Percentiles rank a stretch among this genome's conserved stretches.
phyloP scores from a whole-genome alignment of 2,888 invertebrate genomes.

The Galerucella pusilla region DNA sequence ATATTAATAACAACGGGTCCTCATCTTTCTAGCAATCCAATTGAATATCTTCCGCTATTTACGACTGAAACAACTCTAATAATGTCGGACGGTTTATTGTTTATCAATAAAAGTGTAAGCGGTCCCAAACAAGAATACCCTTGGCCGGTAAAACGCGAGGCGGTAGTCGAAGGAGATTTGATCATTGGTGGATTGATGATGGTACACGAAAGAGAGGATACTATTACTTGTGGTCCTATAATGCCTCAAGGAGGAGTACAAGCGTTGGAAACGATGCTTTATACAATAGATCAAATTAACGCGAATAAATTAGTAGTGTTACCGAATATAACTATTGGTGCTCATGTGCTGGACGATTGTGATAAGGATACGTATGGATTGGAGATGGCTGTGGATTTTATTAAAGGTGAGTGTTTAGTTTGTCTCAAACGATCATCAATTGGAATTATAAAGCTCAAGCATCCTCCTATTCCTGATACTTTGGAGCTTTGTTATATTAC shows the following conservation, averaged over 20 bases:
- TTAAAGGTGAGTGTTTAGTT: slow-evolving; percentile 79
- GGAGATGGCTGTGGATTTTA: slow-evolving; percentile 96
- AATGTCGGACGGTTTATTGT: slow-evolving; percentile 1
- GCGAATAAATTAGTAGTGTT: slow-evolving; percentile 72
- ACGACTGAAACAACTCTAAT: not conserved
- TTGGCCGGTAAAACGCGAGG: slow-evolving; percentile 89
- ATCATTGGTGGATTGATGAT: slow-evolving; percentile 94
- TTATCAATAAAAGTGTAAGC: slow-evolving; percentile 15
- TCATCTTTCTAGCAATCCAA: not conserved
- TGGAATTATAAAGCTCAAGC: too few species aligned
- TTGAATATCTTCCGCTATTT: not conserved
- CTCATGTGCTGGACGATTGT: slow-evolving; percentile 92
- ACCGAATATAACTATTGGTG: slow-evolving; percentile 85
- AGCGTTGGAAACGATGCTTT: slow-evolving; percentile 92
- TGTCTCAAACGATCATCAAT: not conserved
- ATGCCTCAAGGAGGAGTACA: slow-evolving; percentile 94
- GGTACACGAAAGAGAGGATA: slow-evolving; percentile 92
- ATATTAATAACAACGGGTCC: not conserved
- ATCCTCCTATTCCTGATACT: not conserved
- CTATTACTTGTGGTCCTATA: slow-evolving; percentile 88
- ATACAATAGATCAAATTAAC: slow-evolving; percentile 86
- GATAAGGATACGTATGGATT: slow-evolving; percentile 96
- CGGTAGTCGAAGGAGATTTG: slow-evolving; percentile 88
- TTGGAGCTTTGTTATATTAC: not conserved
- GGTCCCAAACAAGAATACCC: slow-evolving; percentile 38